Evolutionary conservation across 2,113 vertebrate genomes (phyloP).

Genomic region (Cepphus grylle): DNA sequence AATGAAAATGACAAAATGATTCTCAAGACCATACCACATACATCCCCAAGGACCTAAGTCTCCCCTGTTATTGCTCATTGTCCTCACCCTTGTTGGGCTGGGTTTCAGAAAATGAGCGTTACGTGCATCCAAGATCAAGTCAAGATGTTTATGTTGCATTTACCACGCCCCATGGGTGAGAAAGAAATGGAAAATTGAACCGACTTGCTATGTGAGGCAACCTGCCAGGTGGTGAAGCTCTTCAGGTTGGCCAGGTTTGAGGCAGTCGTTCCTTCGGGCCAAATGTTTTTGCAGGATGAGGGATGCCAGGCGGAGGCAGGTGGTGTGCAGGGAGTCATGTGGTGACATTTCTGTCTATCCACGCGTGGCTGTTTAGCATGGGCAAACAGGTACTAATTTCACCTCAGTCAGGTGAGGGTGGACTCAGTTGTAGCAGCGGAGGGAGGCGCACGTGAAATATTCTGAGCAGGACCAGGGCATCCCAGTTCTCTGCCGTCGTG

Average conservation of each 20-base stretch:
- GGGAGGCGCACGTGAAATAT: not conserved
- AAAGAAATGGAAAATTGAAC: not conserved
- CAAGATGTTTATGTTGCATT: not conserved
- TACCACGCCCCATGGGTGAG: not conserved
- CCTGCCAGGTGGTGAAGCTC: not conserved
- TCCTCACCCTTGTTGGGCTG: not conserved
- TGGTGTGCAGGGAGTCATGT: not conserved
- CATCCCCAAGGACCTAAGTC: not conserved
- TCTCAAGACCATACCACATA: not conserved
- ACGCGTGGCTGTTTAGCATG: not conserved
- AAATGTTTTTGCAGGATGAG: not conserved
- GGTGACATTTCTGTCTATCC: not conserved
- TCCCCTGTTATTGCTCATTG: not conserved
- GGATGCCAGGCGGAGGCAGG: not conserved
- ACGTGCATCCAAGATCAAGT: not conserved
- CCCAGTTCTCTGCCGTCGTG: not conserved
- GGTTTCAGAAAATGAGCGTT: not conserved
- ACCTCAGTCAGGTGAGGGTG: not conserved
- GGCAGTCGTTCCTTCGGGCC: not conserved
- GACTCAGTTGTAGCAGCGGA: rapidly evolving
- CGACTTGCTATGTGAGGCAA: not conserved
- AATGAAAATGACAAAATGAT: not conserved
- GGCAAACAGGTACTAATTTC: not conserved
- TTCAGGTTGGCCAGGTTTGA: not conserved
- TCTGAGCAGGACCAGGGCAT: not conserved